A percentile compares a stretch with the other conserved stretches of the same genome.
Conservation (phyloP, 2,113 vertebrate genomes). For the Cryptomyrus ogoouensis region DNA sequence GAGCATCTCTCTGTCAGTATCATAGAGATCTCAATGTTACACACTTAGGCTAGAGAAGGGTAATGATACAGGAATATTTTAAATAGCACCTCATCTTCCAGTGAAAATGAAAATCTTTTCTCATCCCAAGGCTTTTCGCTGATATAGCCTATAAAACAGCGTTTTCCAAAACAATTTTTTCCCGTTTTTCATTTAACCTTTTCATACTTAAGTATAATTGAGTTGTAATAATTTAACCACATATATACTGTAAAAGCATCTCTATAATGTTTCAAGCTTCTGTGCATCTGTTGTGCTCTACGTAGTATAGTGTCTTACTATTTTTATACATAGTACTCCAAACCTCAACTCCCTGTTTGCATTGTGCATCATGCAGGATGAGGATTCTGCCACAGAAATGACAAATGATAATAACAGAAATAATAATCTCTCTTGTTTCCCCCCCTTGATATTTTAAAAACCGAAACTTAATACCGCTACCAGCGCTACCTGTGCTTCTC, state of each 20-base stretch:
- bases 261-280: not conserved
- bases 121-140: not conserved
- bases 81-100: not conserved
- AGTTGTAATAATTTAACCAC: not conserved
- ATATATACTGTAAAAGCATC: not conserved
- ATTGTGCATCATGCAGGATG: not conserved
- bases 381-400: not conserved
- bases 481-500: conserved; percentile 45
- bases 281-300: not conserved
- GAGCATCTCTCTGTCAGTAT: not conserved
- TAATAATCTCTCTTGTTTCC: not conserved
- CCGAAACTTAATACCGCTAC: not conserved
- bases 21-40: not conserved
- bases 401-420: not conserved
- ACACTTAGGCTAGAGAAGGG: not conserved
- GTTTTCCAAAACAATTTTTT: not conserved
- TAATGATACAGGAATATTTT: not conserved
- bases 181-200: not conserved
- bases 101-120: not conserved
- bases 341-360: not conserved
- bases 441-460: not conserved
- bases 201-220: not conserved
- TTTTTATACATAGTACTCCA: not conserved
- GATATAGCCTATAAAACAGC: not conserved
- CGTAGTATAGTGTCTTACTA: not conserved